Base-by-base conservation (phyloP, 2,797 vertebrate genomes). In the Myotis daubentonii region DNA sequence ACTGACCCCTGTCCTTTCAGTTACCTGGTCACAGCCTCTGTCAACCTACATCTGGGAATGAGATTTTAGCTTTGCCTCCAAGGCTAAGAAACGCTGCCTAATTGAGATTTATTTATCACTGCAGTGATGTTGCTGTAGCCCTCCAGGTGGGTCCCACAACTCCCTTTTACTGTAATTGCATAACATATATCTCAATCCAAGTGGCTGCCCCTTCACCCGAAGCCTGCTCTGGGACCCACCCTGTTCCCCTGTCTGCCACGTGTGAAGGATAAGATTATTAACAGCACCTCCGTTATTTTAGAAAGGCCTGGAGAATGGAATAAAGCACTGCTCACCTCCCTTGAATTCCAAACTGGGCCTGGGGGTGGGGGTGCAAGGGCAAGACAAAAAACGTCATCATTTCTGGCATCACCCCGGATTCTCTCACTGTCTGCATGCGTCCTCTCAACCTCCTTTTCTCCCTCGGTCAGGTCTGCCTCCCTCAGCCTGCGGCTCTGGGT, bases 371-470 rank as follows among this genome's bases (percentile, higher is more conserved):
- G 33, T 57, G 4, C 9, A 22, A 38, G 47, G 38, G n/a, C 72
- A 87, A 71, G 71, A 87, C 78, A 85, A 85, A 51, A 55, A 62
- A 2, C 41, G 0, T 30, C 4, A 1, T 83, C 19, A 38, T 79
- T 71, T 94, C 74, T 84, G 75, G 80, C 16, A 25, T 70, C 22
- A 4, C 71, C 60, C 23, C 12, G 76, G 44, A 74, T 10, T 47
- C 87, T 85, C 75, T 28, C 68, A 51, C 38, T 9, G 0, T 87
- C 28, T 28, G 62, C 25, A 30, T 0, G 4, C 2, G 5, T 30
- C 38, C 51, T 85, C 60, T 22, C 0, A 7, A 91, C 87, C 95
- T 68, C 65, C 80, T 94, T 95, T 87, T 85, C 74, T 86, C n/a
- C 30, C 70, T 68, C 36, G 28, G 72, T 88, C 65, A 22, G 8